Percentiles rank a stretch among this genome's conserved stretches.
These are phyloP conservation scores for Stomatorhinus ivindoensis DNA, from an alignment of 2,113 vertebrate species.

Conservation along the genomic window DNA sequence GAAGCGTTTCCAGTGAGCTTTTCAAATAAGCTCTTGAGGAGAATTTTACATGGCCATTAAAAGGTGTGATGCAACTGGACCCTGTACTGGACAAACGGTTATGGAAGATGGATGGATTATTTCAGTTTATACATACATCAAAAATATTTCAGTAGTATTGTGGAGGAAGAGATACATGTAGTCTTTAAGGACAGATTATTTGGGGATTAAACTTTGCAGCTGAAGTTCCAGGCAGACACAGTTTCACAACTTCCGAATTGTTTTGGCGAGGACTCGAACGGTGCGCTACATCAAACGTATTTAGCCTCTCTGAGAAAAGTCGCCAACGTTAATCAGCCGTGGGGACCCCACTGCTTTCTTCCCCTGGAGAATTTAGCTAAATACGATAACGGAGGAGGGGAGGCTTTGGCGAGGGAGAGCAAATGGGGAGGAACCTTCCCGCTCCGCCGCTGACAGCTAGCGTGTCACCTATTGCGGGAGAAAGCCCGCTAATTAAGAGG, in stretches of 20 bases:
- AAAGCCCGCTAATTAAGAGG: constrained; percentile 37
- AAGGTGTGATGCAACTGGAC: background rate
- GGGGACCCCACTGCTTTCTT: background rate
- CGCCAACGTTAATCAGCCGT: background rate
- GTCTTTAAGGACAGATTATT: background rate
- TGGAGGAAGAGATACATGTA: background rate
- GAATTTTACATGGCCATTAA: background rate
- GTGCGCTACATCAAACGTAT: background rate
- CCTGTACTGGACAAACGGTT: background rate
- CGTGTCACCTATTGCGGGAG: constrained; percentile 34
- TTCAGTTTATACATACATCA: background rate
- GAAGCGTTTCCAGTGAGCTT: background rate
- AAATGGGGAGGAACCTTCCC: constrained; percentile 21
- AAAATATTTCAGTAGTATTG: background rate
- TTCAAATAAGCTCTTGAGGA: background rate
- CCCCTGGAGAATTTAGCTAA: background rate
- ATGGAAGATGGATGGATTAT: background rate
- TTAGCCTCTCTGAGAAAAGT: background rate
- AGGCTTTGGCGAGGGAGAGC: constrained; percentile 16
- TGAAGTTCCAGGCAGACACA: background rate
- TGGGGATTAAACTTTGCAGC: background rate
- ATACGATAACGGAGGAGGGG: background rate
- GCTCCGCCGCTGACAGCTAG: constrained; percentile 33
- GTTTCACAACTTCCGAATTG: background rate
- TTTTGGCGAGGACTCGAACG: background rate